Evolutionary conservation across 2,888 invertebrate genomes (phyloP).

Genomic region (Dryomyza anilis): DNA sequence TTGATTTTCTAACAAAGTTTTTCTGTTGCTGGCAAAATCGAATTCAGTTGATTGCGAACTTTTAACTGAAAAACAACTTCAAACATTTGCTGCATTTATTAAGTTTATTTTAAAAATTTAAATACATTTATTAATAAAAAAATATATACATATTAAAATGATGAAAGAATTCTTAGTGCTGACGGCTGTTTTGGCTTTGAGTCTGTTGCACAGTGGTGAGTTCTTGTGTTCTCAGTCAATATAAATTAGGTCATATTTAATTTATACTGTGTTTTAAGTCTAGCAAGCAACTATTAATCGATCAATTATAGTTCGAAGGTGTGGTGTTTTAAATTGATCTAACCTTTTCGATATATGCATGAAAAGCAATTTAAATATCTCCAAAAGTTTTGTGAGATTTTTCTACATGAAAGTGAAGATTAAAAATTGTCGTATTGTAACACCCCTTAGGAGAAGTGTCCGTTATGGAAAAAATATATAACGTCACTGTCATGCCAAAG

Average conservation of each 20-base stretch:
- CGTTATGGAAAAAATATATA: no score
- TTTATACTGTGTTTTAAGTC: not conserved
- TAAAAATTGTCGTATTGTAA: no score
- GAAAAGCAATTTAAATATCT: no score
- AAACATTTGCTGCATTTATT: not conserved
- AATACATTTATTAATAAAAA: no score
- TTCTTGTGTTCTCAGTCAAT: slow-evolving; percentile 12
- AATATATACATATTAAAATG: no score
- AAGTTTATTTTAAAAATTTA: not conserved
- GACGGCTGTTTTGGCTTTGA: slow-evolving; percentile 47
- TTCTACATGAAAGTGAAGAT: no score
- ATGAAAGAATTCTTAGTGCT: slow-evolving; percentile 48
- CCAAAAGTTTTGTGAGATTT: no score
- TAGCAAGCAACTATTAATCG: not conserved
- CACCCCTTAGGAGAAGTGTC: no score
- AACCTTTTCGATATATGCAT: no score
- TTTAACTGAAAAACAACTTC: slow-evolving; percentile 22
- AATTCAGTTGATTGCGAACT: slow-evolving; percentile 26
- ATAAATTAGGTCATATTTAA: not conserved
- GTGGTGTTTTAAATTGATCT: not conserved
- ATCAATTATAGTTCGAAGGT: not conserved
- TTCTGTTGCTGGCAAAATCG: no score
- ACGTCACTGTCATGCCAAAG: no score
- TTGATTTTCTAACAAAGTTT: no score
- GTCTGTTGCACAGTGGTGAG: slow-evolving; percentile 53